A percentile compares a stretch with the other conserved stretches of the same genome.
phyloP scores from a whole-genome alignment of 2,797 vertebrate genomes.

The Rhincodon typus region DNA sequence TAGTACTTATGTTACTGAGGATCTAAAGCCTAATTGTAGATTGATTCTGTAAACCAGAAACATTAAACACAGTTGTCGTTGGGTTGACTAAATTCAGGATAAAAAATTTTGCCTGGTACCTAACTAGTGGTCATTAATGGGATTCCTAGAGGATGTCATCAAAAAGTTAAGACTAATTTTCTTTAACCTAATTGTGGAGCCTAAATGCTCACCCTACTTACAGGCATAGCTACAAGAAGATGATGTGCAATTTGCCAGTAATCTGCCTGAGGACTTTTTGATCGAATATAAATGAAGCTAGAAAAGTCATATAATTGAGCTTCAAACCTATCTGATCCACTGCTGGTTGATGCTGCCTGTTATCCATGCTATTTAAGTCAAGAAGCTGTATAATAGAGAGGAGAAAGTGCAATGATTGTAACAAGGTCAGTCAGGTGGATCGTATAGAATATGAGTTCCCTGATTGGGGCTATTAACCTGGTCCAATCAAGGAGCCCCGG shows the following conservation, averaged over 20 bases:
- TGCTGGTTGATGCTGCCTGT: too few species aligned
- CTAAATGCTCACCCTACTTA: background rate
- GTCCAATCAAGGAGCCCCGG: too few species aligned
- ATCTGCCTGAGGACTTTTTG: background rate
- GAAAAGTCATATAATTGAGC: too few species aligned
- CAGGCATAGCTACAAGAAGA: background rate
- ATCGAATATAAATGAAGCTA: background rate
- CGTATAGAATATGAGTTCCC: too few species aligned
- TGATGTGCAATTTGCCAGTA: background rate
- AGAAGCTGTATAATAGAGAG: too few species aligned
- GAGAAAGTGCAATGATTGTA: too few species aligned
- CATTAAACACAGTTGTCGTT: background rate
- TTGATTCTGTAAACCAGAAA: background rate
- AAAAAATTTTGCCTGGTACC: background rate
- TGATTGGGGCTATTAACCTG: too few species aligned
- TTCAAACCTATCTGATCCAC: too few species aligned
- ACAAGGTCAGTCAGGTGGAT: too few species aligned
- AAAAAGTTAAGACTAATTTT: background rate
- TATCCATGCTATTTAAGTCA: too few species aligned
- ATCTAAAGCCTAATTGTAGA: background rate
- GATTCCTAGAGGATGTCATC: background rate
- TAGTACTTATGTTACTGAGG: background rate
- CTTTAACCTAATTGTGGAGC: background rate
- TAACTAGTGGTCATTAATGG: background rate
- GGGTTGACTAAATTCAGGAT: background rate